phyloP scores from a whole-genome alignment of 2,888 invertebrate genomes.

The Tenthredo amoena region DNA sequence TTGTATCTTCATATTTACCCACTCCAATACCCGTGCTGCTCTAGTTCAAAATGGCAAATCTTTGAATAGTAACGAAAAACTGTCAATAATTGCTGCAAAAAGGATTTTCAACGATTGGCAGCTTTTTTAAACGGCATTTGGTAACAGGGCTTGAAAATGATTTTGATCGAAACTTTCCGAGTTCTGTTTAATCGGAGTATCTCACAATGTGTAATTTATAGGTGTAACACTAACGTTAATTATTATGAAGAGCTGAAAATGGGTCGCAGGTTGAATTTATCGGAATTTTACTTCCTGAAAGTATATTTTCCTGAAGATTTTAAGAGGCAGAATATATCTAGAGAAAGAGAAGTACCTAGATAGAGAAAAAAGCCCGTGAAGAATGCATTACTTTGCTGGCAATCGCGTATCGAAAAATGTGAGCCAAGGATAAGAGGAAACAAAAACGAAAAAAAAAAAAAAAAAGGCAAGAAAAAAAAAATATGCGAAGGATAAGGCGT shows the following conservation, averaged over 20 bases:
- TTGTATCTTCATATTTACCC: neutral
- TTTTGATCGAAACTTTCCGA: neutral
- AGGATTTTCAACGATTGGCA: neutral
- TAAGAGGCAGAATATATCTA: neutral
- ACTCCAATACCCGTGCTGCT: neutral
- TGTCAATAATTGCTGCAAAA: neutral
- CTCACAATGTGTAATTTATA: neutral
- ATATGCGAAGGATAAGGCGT: neutral
- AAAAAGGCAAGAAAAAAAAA: neutral
- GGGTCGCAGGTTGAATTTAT: neutral
- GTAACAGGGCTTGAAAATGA: neutral
- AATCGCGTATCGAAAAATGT: conserved; percentile 14
- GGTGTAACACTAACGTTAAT: neutral
- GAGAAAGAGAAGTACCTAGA: neutral
- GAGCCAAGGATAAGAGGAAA: neutral
- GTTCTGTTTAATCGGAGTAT: neutral
- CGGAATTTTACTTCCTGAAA: neutral
- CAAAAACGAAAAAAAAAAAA: neutral
- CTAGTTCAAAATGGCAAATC: neutral
- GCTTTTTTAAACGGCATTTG: neutral
- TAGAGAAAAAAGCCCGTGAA: neutral
- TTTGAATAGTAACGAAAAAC: neutral
- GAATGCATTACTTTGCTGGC: neutral
- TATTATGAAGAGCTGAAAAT: neutral
- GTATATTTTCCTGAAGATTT: neutral